Percentiles rank a stretch among this genome's conserved stretches.
phyloP scores from a whole-genome alignment of 2,888 invertebrate genomes.

The Catocala sponsa region DNA sequence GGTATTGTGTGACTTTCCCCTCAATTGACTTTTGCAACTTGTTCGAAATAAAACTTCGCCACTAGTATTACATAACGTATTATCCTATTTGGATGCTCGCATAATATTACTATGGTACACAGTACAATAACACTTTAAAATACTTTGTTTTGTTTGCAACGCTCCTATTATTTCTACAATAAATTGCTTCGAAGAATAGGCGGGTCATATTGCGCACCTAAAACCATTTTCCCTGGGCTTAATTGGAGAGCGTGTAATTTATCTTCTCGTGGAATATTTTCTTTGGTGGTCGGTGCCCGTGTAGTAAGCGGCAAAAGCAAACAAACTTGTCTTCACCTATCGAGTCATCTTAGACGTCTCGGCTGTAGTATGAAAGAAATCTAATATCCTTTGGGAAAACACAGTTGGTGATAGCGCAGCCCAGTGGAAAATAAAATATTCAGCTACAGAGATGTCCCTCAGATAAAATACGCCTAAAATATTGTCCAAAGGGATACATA shows the following conservation, averaged over 20 bases:
- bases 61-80: background rate
- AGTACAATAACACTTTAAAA: background rate
- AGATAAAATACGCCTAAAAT: slow-evolving; percentile 55
- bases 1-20: slow-evolving; percentile 8
- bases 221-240: slow-evolving; percentile 51
- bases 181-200: slow-evolving; percentile 37
- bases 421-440: slow-evolving; percentile 73
- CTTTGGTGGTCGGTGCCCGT: slow-evolving; percentile 21
- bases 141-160: background rate
- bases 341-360: slow-evolving; percentile 49
- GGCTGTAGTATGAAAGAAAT: slow-evolving; percentile 63
- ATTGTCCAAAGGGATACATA: slow-evolving; percentile 41
- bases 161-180: background rate
- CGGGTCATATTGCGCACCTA: slow-evolving; percentile 36
- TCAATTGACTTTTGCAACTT: slow-evolving; percentile 11
- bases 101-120: too few relatives aligned
- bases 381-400: slow-evolving; percentile 74
- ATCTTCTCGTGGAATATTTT: slow-evolving; percentile 50
- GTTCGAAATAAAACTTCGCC: background rate
- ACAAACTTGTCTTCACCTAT: slow-evolving; percentile 59
- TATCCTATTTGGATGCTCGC: background rate
- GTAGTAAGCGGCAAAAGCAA: slow-evolving; percentile 48
- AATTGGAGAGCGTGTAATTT: slow-evolving; percentile 55
- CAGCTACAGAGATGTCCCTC: slow-evolving; percentile 59
- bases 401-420: slow-evolving; percentile 67